Percentiles rank a stretch among this genome's conserved stretches.
Evolutionary conservation across 2,888 invertebrate genomes (phyloP).

Genomic region (Rhagonycha fulva): DNA sequence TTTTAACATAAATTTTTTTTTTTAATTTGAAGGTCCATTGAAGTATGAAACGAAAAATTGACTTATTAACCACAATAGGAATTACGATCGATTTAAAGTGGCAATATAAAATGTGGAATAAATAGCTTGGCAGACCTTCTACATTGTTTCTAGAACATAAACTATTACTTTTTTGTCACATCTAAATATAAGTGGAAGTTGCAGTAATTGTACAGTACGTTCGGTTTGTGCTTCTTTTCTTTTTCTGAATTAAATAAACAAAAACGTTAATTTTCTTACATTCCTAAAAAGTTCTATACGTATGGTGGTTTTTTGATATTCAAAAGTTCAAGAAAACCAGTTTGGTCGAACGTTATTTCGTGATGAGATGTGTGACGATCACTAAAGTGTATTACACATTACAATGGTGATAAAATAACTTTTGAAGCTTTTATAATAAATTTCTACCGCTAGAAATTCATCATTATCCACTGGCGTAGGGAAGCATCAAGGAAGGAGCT

Average conservation of each 20-base stretch:
- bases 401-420: background rate
- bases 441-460: slow-evolving; percentile 8
- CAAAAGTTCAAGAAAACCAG: background rate
- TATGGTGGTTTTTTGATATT: background rate
- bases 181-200: background rate
- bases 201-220: background rate
- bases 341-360: background rate
- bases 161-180: background rate
- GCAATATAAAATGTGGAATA: background rate
- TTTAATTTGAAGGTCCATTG: too few relatives aligned
- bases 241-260: background rate
- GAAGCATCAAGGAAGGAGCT: slow-evolving; percentile 13
- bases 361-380: background rate
- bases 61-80: background rate
- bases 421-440: background rate
- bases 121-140: background rate
- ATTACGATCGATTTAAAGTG: background rate
- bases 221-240: background rate
- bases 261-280: background rate
- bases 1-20: too few relatives aligned
- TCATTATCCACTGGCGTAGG: slow-evolving; percentile 8
- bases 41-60: background rate
- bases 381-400: background rate
- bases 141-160: background rate
- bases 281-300: background rate